These are phyloP conservation scores for Meteorus cinctellus DNA, from an alignment of 2,888 invertebrate genomes.

Conservation along the genomic window DNA sequence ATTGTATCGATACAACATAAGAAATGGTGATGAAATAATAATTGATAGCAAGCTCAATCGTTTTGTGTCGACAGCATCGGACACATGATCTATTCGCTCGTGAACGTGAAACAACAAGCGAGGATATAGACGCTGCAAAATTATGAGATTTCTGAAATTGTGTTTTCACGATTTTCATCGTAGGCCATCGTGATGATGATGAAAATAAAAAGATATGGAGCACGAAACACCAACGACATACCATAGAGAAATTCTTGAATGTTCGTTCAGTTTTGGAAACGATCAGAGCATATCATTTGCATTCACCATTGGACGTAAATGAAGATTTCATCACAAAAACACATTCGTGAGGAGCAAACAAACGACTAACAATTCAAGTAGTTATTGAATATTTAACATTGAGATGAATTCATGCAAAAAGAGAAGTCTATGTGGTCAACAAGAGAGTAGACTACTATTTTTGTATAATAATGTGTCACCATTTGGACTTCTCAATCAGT, in stretches of 20 bases:
- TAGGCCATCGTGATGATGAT: background rate
- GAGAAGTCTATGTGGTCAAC: background rate
- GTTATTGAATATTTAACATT: background rate
- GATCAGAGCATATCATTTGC: background rate
- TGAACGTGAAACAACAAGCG: slow-evolving; percentile 56
- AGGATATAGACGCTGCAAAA: slow-evolving; percentile 13
- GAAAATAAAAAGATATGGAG: background rate
- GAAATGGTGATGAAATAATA: slow-evolving; percentile 92
- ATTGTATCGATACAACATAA: slow-evolving; percentile 92
- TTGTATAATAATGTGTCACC: background rate
- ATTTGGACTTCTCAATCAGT: background rate
- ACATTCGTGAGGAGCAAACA: background rate
- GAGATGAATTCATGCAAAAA: background rate
- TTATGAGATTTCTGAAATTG: background rate
- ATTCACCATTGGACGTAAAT: background rate
- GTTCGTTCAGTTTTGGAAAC: background rate
- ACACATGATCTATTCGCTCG: slow-evolving; percentile 68
- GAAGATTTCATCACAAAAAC: background rate
- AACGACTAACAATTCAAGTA: background rate
- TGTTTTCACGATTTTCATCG: background rate
- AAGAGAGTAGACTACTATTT: slow-evolving; percentile 3
- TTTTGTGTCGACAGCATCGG: slow-evolving; percentile 66
- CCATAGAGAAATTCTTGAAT: background rate
- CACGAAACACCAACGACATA: background rate
- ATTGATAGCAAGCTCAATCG: slow-evolving; percentile 86